These are phyloP conservation scores for Halcyon leucocephala DNA, from an alignment of 2,797 vertebrate genomes.

Conservation along the genomic window DNA sequence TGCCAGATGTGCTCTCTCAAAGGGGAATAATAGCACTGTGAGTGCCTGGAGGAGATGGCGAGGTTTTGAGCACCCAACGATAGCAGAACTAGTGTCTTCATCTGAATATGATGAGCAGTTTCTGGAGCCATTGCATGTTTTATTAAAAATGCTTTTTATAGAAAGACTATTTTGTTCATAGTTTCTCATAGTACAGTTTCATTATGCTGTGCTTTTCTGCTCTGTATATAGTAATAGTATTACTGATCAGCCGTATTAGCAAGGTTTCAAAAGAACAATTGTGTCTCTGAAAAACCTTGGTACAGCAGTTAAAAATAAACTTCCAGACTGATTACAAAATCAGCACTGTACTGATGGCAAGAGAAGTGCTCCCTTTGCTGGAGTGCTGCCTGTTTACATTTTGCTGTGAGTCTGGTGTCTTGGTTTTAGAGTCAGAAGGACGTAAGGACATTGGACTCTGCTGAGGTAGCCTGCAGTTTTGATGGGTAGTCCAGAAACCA, in stretches of 20 bases:
- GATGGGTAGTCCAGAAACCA: background rate
- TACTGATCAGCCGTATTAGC: conserved; percentile 41
- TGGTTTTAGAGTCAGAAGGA: background rate
- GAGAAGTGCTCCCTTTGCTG: background rate
- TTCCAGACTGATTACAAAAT: conserved; percentile 31
- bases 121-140: conserved; percentile 42
- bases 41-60: background rate
- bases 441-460: background rate
- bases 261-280: conserved; percentile 60
- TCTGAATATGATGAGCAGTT: conserved; percentile 17
- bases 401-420: background rate
- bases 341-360: background rate
- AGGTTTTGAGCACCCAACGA: background rate
- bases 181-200: conserved; percentile 18
- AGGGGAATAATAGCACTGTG: background rate
- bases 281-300: conserved; percentile 49
- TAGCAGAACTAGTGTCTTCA: background rate
- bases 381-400: background rate
- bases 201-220: conserved; percentile 1
- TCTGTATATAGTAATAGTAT: conserved; percentile 42
- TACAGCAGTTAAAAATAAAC: conserved; percentile 48
- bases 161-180: background rate
- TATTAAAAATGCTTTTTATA: conserved; percentile 54
- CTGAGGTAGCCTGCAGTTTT: background rate
- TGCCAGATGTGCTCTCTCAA: background rate